Percentiles rank a stretch among this genome's conserved stretches.
Conservation (phyloP, 2,888 invertebrate species). For the Trichogramma dendrolimi region DNA sequence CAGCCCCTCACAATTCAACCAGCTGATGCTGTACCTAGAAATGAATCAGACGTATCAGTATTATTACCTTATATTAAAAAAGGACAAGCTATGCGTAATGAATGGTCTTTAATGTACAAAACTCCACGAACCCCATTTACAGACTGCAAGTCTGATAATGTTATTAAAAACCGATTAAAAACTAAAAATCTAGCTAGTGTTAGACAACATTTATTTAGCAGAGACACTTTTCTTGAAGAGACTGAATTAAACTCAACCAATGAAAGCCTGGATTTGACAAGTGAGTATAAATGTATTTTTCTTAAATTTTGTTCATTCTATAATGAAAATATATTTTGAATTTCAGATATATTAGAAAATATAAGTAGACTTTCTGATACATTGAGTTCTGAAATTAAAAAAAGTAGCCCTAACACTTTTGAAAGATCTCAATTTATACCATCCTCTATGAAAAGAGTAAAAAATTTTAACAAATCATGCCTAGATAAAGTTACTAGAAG, state of each 20-base stretch:
- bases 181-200: slow-evolving; percentile 39
- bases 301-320: not conserved
- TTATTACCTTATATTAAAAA: slow-evolving; percentile 48
- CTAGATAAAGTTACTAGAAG: slow-evolving; percentile 16
- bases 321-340: too few species aligned
- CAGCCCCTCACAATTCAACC: slow-evolving; percentile 45
- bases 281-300: slow-evolving; percentile 32
- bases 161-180: slow-evolving; percentile 26
- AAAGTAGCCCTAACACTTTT: not conserved
- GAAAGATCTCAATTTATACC: slow-evolving; percentile 5
- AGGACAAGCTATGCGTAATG: slow-evolving; percentile 44
- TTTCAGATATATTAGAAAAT: slow-evolving; percentile 41
- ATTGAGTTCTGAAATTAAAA: slow-evolving; percentile 22
- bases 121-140: slow-evolving; percentile 35
- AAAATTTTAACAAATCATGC: slow-evolving; percentile 12
- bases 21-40: slow-evolving; percentile 40
- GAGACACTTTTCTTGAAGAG: slow-evolving; percentile 41
- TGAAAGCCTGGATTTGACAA: slow-evolving; percentile 45
- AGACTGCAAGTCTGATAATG: slow-evolving; percentile 19
- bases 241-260: slow-evolving; percentile 37
- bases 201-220: slow-evolving; percentile 48
- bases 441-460: slow-evolving; percentile 8
- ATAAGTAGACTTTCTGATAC: slow-evolving; percentile 37
- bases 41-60: slow-evolving; percentile 40
- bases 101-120: slow-evolving; percentile 48